Evolutionary conservation across 2,888 invertebrate genomes (phyloP), one percentile per base, ranked within the genome.

Genomic region (Arrhopalites spinosus): DNA sequence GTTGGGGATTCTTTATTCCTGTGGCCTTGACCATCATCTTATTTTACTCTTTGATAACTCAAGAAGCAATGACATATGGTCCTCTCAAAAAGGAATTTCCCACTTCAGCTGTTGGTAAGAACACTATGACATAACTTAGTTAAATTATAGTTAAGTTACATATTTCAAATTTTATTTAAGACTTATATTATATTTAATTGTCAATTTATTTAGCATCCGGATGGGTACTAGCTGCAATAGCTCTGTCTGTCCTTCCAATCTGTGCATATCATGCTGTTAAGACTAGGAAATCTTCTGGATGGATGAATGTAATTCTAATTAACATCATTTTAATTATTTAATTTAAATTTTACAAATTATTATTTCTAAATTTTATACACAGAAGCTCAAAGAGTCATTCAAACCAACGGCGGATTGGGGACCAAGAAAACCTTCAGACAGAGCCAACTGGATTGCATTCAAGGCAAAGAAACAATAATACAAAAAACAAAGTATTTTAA

Each of bases 1-100:
- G 93, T 81, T 95, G 94, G 94, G 89, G 89, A 0, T 66, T 92
- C 11, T 85, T 93, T 61, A 92, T 92, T 1, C 94, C 94, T 0
- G 83, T 88, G 8, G 87, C 92, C 77, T 90, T 94, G 88, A 86
- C 77, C n/a, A 66, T 30, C 17, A 77, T 81, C 29, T 74, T 81
- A 25, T 27, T 79, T 25, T 81, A 81, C 63, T 72, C 73, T 0
- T 29, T 92, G 47, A 84, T 87, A 0, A 89, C 90, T 0, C 84
- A 91, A 2, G 86, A 85, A 0, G 92, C 92, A 82, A 56, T 81
- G n/a, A 76, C 73, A 1, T 67, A 79, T 43, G 91, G 90, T 59
- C 85, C 56, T 67, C 87, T 87, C 74, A 36, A 36, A 11, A 36
- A 7, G 5, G 78, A 81, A 0, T 92, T 89, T 85, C 92, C 93